Conservation (phyloP, 2,888 invertebrate genomes). For the Watsonalla binaria region DNA sequence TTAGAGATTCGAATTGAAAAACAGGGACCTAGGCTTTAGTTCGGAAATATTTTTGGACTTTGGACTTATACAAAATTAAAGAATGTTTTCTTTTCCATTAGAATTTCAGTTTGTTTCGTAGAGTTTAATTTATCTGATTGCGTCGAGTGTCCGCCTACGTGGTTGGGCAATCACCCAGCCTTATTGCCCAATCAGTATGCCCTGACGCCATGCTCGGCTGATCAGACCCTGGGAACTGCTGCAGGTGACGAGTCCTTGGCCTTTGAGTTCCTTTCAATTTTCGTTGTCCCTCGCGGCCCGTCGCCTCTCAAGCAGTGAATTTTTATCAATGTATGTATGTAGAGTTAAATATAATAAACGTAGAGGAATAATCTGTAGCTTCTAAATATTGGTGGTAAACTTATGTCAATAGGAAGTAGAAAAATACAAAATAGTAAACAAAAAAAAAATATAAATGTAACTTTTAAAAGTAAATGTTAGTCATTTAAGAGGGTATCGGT, state of each 20-base stretch:
- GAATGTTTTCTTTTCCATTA: constrained; percentile 22
- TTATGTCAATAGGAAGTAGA: constrained; percentile 75
- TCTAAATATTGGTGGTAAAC: constrained; percentile 74
- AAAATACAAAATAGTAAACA: constrained; percentile 60
- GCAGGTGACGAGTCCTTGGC: constrained; percentile 48
- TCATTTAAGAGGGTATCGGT: constrained; percentile 63
- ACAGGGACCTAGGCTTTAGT: constrained; percentile 74
- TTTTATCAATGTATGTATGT: constrained; percentile 75
- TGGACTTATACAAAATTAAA: constrained; percentile 56
- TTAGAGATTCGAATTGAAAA: constrained; percentile 55
- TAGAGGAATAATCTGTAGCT: constrained; percentile 61
- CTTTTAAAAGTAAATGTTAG: constrained; percentile 68
- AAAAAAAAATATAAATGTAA: constrained; percentile 59
- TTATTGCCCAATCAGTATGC: constrained; percentile 83
- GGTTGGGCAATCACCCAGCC: constrained; percentile 87
- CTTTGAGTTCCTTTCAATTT: constrained; percentile 25
- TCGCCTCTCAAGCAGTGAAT: constrained; percentile 48
- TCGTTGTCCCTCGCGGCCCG: constrained; percentile 42
- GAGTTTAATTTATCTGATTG: constrained; percentile 54
- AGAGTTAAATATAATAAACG: constrained; percentile 71
- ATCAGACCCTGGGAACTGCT: constrained; percentile 58
- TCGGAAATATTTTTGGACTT: constrained; percentile 71
- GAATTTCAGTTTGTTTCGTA: constrained; percentile 22
- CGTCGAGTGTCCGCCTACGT: constrained; percentile 76
- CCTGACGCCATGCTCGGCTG: constrained; percentile 57